Percentiles rank a stretch among this genome's conserved stretches.
Evolutionary conservation across 2,888 invertebrate species (phyloP).

Genomic region (Spodoptera littoralis): DNA sequence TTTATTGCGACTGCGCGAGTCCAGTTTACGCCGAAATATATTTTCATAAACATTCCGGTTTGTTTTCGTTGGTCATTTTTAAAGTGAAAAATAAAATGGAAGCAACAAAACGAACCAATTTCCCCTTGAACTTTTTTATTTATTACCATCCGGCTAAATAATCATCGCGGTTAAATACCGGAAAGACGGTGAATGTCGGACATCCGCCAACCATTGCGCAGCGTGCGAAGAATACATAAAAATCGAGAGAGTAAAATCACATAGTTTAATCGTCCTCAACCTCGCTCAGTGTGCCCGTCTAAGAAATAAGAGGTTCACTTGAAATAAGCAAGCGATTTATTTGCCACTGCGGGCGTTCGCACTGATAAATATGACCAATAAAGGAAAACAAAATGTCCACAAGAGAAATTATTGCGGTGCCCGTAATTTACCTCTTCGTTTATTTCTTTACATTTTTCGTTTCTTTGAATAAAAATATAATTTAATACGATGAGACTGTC

Average conservation of each 20-base stretch:
- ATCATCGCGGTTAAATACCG: slow-evolving; percentile 5
- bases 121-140: background rate
- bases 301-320: slow-evolving; percentile 70
- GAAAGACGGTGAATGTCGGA: slow-evolving; percentile 1
- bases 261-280: slow-evolving; percentile 46
- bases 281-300: slow-evolving; percentile 40
- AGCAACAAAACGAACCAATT: background rate
- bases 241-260: slow-evolving; percentile 31
- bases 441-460: slow-evolving; percentile 61
- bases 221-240: slow-evolving; percentile 23
- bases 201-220: slow-evolving; percentile 6
- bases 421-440: slow-evolving; percentile 70
- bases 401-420: slow-evolving; percentile 77
- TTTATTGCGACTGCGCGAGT: slow-evolving; percentile 11
- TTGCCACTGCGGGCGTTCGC: slow-evolving; percentile 71
- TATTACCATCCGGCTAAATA: slow-evolving; percentile 5
- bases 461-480: slow-evolving; percentile 55
- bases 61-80: background rate
- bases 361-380: slow-evolving; percentile 84
- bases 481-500: slow-evolving; percentile 37
- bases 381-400: slow-evolving; percentile 83
- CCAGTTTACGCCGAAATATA: slow-evolving; percentile 4
- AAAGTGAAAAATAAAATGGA: background rate
- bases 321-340: slow-evolving; percentile 77
- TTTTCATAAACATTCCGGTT: slow-evolving; percentile 10